Conservation (phyloP, 2,113 vertebrate genomes). For the Aramus guarauna region DNA sequence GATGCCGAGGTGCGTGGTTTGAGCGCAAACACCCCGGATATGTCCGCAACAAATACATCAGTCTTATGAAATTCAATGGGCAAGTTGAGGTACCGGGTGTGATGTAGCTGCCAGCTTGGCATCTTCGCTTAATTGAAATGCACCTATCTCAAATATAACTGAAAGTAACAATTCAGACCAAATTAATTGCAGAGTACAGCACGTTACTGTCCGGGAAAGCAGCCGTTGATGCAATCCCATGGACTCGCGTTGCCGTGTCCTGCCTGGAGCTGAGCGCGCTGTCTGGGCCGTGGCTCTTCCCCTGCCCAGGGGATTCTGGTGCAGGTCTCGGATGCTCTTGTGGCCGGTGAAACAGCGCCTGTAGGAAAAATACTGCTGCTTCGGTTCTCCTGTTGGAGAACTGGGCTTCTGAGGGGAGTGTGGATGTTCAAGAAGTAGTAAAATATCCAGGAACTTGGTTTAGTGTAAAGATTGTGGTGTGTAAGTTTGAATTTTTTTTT, state of each 20-base stretch:
- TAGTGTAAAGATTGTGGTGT: neutral
- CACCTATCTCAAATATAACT: neutral
- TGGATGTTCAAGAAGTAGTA: neutral
- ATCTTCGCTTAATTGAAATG: neutral
- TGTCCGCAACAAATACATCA: neutral
- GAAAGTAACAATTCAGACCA: neutral
- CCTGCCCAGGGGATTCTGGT: neutral
- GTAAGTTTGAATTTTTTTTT: no score
- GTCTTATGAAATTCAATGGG: accelerated
- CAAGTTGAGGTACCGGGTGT: neutral
- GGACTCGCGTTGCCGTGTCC: accelerated
- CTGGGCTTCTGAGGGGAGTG: accelerated
- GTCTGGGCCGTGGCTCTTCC: accelerated
- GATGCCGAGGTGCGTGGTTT: neutral
- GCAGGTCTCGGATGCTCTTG: accelerated
- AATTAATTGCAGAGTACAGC: neutral
- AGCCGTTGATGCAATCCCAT: accelerated
- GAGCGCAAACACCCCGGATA: neutral
- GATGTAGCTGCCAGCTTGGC: neutral
- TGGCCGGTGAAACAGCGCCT: neutral
- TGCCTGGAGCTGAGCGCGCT: neutral
- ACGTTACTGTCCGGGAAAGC: neutral
- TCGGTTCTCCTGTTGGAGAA: neutral
- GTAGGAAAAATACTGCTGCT: neutral
- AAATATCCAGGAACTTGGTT: neutral